Evolutionary conservation across 2,888 invertebrate species (phyloP), one percentile per base, ranked within the genome.

Genomic region (Drosophila barbarae): DNA sequence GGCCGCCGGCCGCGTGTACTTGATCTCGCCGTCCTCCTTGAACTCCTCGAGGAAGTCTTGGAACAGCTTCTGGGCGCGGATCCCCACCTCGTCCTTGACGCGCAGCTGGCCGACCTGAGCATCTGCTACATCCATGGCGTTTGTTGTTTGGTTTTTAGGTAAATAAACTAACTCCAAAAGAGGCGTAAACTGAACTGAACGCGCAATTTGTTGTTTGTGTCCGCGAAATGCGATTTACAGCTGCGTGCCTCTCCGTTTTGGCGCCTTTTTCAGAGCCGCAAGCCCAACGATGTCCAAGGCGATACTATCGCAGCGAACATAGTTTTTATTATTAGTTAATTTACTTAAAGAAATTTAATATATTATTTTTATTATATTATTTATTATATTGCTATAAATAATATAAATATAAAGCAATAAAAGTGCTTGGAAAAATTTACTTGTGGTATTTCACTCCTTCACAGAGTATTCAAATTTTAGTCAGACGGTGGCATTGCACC

Each of bases 31-130:
- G 81, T 96, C 95, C 90, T 96, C 96, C 90, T 94, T 95, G 87
- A 93, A 96, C 96, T 97, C 98, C 90, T 97, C 96, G 28, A 99
- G 91, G 86, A 99, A 99, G 89, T 97, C 97, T 88, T 98, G 97
- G 89, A 99, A 99, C 41, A 98, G 91, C 89, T 98, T 98, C 89
- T 98, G 98, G 87, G 97, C 97, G 63, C 97, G 93, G 38, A 96
- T 93, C 74, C 97, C 98, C 76, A 99, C 94, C 87, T 96, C 96
- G 90, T 99, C 98, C 87, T 94, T 94, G 1, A 96, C 95, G 83
- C 93, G 94, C 69, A 91, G 90, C 87, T 94, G 94, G 32, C 94
- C 94, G 67, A 92, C 91, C 88, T 93, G 93, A 63, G 92, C 91
- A 86, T 95, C 95, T 44, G 94, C 94, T 85, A 95, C 94, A 94